phyloP scores from a whole-genome alignment of 1,140 invertebrate genomes.

The Saxidomus purpurata region DNA sequence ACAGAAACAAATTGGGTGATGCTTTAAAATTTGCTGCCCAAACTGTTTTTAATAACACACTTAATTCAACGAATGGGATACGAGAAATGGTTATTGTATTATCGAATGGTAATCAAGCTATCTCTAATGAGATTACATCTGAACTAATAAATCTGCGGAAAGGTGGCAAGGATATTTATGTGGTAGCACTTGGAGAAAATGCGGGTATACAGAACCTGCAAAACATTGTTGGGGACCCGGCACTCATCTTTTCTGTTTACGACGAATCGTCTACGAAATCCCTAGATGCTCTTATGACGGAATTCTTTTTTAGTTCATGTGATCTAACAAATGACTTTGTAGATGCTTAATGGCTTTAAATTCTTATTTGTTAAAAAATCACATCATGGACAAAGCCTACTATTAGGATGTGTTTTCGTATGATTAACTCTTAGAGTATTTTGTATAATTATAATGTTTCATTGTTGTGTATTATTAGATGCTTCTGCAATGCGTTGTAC shows the following conservation, averaged over 20 bases:
- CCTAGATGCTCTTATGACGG: neutral
- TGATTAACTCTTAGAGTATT: no score
- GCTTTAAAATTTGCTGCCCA: neutral
- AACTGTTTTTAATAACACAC: neutral
- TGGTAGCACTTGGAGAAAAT: neutral
- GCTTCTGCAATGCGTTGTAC: no score
- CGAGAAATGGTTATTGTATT: conserved; percentile 10
- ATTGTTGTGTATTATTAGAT: no score
- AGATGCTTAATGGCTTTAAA: neutral
- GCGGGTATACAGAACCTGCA: neutral
- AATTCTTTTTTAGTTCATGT: neutral
- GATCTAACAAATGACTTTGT: neutral
- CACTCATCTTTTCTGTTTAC: neutral
- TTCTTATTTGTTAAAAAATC: no score
- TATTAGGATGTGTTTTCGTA: no score
- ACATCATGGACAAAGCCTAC: no score
- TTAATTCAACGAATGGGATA: neutral
- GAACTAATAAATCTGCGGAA: neutral
- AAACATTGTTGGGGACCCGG: neutral
- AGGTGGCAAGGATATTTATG: neutral
- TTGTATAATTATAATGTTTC: no score
- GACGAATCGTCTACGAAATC: neutral
- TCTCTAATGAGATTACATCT: neutral
- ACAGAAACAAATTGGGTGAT: neutral
- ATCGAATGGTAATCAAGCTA: neutral